phyloP scores from a whole-genome alignment of 1,140 invertebrate genomes.

The Phenacoccus solenopsis region DNA sequence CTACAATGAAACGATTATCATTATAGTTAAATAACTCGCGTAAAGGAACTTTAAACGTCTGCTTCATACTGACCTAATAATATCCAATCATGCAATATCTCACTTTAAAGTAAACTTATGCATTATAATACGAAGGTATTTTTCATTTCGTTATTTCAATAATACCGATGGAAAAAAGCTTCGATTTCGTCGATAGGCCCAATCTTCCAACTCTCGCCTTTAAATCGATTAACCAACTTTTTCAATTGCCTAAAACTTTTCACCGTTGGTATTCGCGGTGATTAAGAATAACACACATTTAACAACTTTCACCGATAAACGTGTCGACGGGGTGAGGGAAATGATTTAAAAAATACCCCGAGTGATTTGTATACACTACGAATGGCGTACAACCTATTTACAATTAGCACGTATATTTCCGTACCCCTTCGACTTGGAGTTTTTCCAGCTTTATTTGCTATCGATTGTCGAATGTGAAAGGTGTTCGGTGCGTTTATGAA shows the following conservation, averaged over 20 bases:
- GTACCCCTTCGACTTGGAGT: too few relatives aligned
- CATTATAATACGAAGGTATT: not conserved
- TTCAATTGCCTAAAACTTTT: not conserved
- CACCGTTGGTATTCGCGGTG: not conserved
- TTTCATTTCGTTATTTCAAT: not conserved
- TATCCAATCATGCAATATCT: constrained; percentile 1
- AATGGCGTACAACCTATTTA: too few relatives aligned
- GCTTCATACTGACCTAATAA: not conserved
- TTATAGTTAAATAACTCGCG: not conserved
- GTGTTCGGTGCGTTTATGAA: too few relatives aligned
- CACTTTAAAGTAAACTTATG: not conserved
- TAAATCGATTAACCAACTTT: not conserved
- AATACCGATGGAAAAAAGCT: not conserved
- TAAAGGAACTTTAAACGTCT: constrained; percentile 14
- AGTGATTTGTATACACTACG: too few relatives aligned
- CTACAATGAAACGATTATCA: not conserved
- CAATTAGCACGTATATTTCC: too few relatives aligned
- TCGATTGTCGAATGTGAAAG: too few relatives aligned
- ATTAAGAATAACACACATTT: not conserved
- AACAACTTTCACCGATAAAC: not conserved
- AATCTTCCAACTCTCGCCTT: too few relatives aligned
- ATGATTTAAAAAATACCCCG: too few relatives aligned
- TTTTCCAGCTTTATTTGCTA: too few relatives aligned
- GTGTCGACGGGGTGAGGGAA: too few relatives aligned
- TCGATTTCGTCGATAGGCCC: not conserved